These are phyloP conservation scores for Cynaeus angustus DNA, from an alignment of 2,888 invertebrate species.

Conservation along the genomic window DNA sequence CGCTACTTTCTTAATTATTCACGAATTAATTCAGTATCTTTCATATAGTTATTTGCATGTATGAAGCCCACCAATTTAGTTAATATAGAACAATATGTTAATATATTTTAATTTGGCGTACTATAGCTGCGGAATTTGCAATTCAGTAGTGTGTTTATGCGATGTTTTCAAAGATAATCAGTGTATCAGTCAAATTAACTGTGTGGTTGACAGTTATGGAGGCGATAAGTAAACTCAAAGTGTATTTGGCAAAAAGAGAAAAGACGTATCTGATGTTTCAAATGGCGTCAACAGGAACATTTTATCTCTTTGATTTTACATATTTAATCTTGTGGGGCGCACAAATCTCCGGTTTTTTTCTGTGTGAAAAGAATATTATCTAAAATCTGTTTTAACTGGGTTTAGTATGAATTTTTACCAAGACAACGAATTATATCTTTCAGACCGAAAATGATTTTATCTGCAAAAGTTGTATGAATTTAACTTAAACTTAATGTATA, in stretches of 20 bases:
- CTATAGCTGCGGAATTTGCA: conserved; percentile 35
- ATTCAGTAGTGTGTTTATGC: conserved; percentile 36
- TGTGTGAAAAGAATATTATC: neutral
- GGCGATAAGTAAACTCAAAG: neutral
- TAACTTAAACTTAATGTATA: no score
- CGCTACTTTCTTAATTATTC: conserved; percentile 21
- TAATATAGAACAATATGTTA: conserved; percentile 32
- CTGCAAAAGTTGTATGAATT: no score
- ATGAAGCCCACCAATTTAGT: conserved; percentile 22
- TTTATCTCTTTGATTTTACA: neutral
- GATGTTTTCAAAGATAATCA: conserved; percentile 30
- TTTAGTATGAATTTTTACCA: no score
- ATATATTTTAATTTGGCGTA: conserved; percentile 33
- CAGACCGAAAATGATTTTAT: no score
- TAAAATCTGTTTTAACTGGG: no score
- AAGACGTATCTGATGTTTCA: neutral
- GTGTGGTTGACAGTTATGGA: conserved; percentile 13
- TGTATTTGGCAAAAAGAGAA: conserved; percentile 4
- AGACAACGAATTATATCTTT: no score
- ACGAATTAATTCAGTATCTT: conserved; percentile 14
- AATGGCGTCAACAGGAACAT: neutral
- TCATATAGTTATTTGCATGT: conserved; percentile 12
- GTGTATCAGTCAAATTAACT: conserved; percentile 32
- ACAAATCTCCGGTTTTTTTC: neutral
- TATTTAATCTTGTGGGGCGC: neutral